phyloP scores from a whole-genome alignment of 1,140 invertebrate genomes.

The Neuroterus valhalla region DNA sequence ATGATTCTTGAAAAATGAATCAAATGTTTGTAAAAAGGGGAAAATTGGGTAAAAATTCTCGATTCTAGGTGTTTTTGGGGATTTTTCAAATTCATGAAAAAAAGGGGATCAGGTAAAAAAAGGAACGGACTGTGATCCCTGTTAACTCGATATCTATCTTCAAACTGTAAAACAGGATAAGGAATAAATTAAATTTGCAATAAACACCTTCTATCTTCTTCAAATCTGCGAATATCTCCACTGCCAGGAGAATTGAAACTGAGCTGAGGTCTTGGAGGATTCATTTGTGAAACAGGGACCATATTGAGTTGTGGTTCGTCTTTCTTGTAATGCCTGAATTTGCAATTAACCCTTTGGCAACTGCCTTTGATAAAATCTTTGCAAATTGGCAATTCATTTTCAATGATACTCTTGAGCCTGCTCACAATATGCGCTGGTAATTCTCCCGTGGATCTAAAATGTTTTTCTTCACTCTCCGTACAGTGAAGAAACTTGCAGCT shows the following conservation, averaged over 20 bases:
- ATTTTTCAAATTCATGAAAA: too few species aligned
- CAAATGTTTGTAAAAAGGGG: too few species aligned
- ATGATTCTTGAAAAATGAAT: too few species aligned
- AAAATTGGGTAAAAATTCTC: too few species aligned
- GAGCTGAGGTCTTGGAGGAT: constrained; percentile 74
- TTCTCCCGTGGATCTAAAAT: constrained; percentile 82
- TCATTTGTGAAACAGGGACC: constrained; percentile 67
- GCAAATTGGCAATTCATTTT: constrained; percentile 80
- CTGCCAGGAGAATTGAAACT: constrained; percentile 69
- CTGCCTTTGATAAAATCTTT: constrained; percentile 86
- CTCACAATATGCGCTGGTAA: constrained; percentile 78
- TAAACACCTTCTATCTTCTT: constrained; percentile 67
- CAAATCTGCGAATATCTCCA: constrained; percentile 63
- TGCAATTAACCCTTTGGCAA: constrained; percentile 77
- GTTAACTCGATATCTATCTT: neutral
- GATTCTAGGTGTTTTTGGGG: too few species aligned
- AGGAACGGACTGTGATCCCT: neutral
- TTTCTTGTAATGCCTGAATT: constrained; percentile 67
- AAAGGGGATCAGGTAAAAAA: too few species aligned
- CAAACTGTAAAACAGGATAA: neutral
- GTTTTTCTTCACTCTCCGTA: constrained; percentile 84
- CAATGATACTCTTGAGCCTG: constrained; percentile 71
- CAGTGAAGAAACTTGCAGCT: constrained; percentile 87
- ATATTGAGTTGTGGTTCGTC: constrained; percentile 67
- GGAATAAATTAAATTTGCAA: constrained; percentile 18